Conservation (phyloP, 2,113 vertebrate genomes). For the Hippocampus comes region DNA sequence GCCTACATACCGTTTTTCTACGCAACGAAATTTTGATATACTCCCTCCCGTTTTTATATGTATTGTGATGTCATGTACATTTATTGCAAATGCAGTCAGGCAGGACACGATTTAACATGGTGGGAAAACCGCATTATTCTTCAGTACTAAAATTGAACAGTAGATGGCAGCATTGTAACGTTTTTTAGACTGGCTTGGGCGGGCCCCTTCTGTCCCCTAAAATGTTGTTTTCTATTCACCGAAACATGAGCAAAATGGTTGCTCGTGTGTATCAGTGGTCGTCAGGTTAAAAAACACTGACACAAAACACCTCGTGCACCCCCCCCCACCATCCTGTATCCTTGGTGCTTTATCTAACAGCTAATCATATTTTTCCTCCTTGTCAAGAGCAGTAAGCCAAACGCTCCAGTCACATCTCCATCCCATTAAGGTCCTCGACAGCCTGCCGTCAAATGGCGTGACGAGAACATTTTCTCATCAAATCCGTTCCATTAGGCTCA, state of each 20-base stretch:
- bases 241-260: conserved; percentile 1
- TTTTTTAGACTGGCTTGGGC: conserved; percentile 20
- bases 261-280: not conserved
- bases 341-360: not conserved
- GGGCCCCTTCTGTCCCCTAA: conserved; percentile 14
- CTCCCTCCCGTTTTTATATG: not conserved
- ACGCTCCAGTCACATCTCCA: conserved; percentile 1
- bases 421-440: conserved; percentile 11
- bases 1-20: not conserved
- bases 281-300: not conserved
- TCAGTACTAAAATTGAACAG: conserved; percentile 12
- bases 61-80: not conserved
- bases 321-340: not conserved
- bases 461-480: conserved; percentile 20
- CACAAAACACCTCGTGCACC: not conserved
- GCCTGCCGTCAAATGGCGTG: not conserved
- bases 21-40: not conserved
- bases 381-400: conserved; percentile 4
- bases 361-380: not conserved
- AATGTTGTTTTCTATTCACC: conserved; percentile 25
- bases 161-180: conserved; percentile 58
- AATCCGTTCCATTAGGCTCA: conserved; percentile 23
- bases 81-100: not conserved
- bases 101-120: too few relatives aligned
- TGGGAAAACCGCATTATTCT: not conserved